Evolutionary conservation across 2,888 invertebrate species (phyloP), one percentile per base, ranked within the genome.

Genomic region (Brenthis hecate): DNA sequence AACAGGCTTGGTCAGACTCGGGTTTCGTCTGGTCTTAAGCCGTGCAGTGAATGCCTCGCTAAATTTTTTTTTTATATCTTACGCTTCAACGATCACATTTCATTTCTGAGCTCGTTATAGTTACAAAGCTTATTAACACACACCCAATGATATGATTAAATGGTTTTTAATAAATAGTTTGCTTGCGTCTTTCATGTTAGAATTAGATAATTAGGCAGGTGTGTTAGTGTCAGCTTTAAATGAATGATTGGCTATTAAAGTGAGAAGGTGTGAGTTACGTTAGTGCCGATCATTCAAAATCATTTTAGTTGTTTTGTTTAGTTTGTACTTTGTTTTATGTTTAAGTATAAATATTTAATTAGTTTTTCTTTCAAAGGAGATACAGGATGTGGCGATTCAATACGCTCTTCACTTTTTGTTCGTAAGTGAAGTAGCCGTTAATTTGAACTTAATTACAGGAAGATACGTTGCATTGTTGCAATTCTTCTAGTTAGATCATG

Each of bases 91-190:
- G 64, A 69, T 65, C 66, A 65, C 56, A 55, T 56, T 69, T 63
- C 48, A 48, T 54, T n/a, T 60, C 66, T 70, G 36, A 54, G 57
- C 55, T 58, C 50, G 13, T 61, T 61, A 51, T 32, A 16, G 8
- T 28, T 32, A 50, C 28, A 28, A 32, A 56, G 48, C 14, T 67
- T 56, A 36, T 64, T 51, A 43, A 43, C 28, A 53, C 43, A 28
- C 61, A 55, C 56, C 36, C n/a, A 69, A 57, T 66, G 58, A 65
- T 73, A 72, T 77, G 76, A 80, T 80, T 73, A 74, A 82, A 73
- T 73, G 73, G 47, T 79, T 79, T 80, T 77, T 81, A 82, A 81
- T 80, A 73, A 77, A 48, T 58, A 23, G 55, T 56, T n/a, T 56
- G 55, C 62, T 56, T 57, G 68, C 60, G 56, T 56, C 47, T 66